phyloP scores from a whole-genome alignment of 92 coral and sea anemone genomes.

The Palythoa grandis region DNA sequence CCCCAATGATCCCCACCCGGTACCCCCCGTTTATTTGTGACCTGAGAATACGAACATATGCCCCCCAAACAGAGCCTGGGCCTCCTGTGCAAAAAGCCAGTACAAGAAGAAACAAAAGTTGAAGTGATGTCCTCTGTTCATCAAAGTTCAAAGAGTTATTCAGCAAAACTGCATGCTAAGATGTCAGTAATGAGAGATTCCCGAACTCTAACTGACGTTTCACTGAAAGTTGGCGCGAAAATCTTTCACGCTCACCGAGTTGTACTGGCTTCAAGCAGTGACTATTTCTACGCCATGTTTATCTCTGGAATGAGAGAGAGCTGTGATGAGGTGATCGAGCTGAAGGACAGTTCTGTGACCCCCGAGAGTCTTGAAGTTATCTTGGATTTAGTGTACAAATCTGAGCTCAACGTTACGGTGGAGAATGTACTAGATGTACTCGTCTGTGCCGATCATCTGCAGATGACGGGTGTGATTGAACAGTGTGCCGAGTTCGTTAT shows the following conservation, averaged over 20 bases:
- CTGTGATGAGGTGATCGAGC: background rate
- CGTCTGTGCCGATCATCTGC: background rate
- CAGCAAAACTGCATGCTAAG: background rate
- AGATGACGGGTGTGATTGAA: background rate
- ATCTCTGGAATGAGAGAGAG: background rate
- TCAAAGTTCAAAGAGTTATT: background rate
- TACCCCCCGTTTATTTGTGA: too few relatives aligned
- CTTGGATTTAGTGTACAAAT: background rate
- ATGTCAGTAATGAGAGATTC: background rate
- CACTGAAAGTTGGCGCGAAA: background rate
- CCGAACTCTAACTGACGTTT: background rate
- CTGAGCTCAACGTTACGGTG: background rate
- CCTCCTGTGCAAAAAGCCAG: background rate
- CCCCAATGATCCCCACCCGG: too few relatives aligned
- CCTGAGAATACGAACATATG: too few relatives aligned
- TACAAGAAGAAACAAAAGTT: background rate
- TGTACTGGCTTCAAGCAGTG: background rate
- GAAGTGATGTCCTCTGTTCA: background rate
- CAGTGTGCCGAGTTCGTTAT: background rate
- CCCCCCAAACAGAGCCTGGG: too few relatives aligned
- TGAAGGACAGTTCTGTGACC: background rate
- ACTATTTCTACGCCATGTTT: background rate
- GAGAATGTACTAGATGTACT: background rate
- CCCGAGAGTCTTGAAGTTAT: background rate
- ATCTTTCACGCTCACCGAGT: background rate